Percentiles rank a stretch among this genome's conserved stretches.
These are phyloP conservation scores for Odontocerum albicorne DNA, from an alignment of 2,888 invertebrate genomes.

Conservation along the genomic window DNA sequence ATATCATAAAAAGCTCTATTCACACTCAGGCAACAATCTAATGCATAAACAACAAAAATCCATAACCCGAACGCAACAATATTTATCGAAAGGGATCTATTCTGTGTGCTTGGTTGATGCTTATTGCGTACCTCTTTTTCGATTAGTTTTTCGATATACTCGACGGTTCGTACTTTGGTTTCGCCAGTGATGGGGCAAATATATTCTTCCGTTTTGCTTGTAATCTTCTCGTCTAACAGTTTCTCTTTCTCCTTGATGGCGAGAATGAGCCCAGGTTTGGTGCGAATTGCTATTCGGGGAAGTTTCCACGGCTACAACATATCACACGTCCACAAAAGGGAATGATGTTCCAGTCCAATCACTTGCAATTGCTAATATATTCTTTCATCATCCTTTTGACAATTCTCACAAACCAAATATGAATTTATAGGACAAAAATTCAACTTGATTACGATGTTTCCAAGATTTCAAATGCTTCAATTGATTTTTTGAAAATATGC, in stretches of 20 bases:
- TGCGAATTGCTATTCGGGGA: constrained; percentile 87
- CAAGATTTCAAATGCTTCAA: too few relatives aligned
- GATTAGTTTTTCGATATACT: constrained; percentile 94
- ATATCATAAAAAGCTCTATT: not conserved
- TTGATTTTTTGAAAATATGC: too few relatives aligned
- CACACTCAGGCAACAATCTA: constrained; percentile 13
- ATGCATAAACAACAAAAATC: constrained; percentile 5
- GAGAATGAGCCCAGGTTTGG: constrained; percentile 79
- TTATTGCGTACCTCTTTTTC: constrained; percentile 81
- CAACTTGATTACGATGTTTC: too few relatives aligned
- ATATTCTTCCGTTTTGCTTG: constrained; percentile 84
- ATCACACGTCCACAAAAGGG: constrained; percentile 43
- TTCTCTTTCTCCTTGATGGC: constrained; percentile 88
- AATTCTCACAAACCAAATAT: too few relatives aligned
- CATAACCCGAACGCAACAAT: constrained; percentile 7
- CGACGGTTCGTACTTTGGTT: constrained; percentile 85
- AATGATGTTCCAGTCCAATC: constrained; percentile 35
- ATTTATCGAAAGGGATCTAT: not conserved
- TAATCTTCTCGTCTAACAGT: constrained; percentile 85
- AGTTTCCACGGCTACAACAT: constrained; percentile 64
- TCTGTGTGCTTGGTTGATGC: not conserved
- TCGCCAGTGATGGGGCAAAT: constrained; percentile 84
- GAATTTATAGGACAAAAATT: too few relatives aligned
- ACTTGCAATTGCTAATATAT: too few relatives aligned
- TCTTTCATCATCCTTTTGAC: too few relatives aligned